Base-by-base conservation (phyloP, 2,113 vertebrate genomes). In the Mirza zaza region DNA sequence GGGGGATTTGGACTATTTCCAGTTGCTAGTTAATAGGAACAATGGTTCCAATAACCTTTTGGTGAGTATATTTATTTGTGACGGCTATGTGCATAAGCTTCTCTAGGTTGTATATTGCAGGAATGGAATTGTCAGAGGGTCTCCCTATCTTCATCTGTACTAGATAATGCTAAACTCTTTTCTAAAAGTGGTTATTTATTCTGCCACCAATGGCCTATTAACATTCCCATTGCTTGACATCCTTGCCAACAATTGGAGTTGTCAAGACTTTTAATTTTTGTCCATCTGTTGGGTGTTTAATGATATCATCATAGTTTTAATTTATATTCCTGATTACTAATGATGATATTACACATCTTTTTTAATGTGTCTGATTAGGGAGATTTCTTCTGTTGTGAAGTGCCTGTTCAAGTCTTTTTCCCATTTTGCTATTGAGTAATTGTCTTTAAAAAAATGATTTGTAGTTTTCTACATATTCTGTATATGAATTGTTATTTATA, bases 331-430 rank as follows among this genome's bases (percentile, higher is more conserved):
- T 96, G 13, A 87, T 90, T 91, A 65, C 17, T 73, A 67, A 57
- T 95, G 34, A 81, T 81, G 34, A 81, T 81, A 77, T 63, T 80
- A 95, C 80, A 29, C 7, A 93, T 6, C 0, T 87, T 95, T 82
- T 48, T 61, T 67, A 13, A 63, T 63, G 25, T 63, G 61, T 63
- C 61, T 70, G 65, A 76, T 89, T 34, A 55, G 15, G 52, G 93
- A 71, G 27, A 90, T 87, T 88, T 92, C 10, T 75, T 95, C 29
- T 73, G 48, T 83, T 94, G 34, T 87, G 71, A 97, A 70, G 45
- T 91, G 10, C 34, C 27, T 90, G 3, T 96, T 96, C 57, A 96
- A 95, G 48, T 68, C 63, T 95, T 92, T 94, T 92, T 45, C 39
- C 14, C 80, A 52, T 52, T 95, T 97, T 91, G 92, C 63, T 90